phyloP scores from a whole-genome alignment of 2,113 vertebrate species.

The Lagopus muta region DNA sequence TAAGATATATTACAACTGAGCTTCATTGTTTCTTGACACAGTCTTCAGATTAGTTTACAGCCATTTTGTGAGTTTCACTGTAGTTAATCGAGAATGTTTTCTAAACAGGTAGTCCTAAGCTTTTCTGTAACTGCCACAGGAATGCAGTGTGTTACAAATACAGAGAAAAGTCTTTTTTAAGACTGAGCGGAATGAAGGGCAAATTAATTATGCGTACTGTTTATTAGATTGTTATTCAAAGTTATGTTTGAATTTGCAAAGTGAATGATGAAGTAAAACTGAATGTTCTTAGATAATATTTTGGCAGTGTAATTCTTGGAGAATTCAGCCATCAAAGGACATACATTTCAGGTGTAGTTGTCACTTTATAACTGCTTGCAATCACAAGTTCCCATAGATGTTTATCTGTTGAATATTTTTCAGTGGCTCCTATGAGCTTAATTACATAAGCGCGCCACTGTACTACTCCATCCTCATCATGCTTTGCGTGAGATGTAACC shows the following conservation, averaged over 20 bases:
- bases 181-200: background rate
- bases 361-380: background rate
- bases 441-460: background rate
- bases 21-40: background rate
- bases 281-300: background rate
- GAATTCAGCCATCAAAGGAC: background rate
- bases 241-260: background rate
- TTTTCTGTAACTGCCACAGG: background rate
- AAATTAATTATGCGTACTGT: background rate
- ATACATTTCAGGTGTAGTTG: background rate
- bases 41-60: background rate
- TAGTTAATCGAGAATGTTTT: background rate
- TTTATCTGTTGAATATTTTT: background rate
- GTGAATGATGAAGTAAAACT: background rate
- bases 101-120: background rate
- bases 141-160: background rate
- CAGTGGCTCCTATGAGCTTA: background rate
- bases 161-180: background rate
- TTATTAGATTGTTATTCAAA: background rate
- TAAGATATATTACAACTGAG: conserved; percentile 33
- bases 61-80: background rate
- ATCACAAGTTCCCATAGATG: background rate
- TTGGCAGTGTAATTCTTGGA: background rate
- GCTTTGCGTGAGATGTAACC: background rate
- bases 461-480: background rate